Conservation (phyloP, 2,797 vertebrate genomes). For the Salmo trutta region DNA sequence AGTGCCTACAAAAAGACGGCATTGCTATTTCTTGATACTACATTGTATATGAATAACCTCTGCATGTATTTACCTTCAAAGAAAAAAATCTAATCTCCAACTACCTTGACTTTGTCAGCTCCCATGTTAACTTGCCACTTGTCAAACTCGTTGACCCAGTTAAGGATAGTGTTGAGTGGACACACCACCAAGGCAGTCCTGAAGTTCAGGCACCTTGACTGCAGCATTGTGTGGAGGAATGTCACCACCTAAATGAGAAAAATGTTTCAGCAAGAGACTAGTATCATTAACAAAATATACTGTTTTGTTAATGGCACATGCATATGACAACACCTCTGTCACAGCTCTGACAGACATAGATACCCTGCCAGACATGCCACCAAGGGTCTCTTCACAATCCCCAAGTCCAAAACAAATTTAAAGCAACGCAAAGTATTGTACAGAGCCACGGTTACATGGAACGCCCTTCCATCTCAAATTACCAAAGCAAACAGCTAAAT, state of each 20-base stretch:
- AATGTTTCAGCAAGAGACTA: neutral
- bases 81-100: neutral
- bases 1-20: too few species aligned
- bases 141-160: constrained; percentile 94
- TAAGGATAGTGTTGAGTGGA: constrained; percentile 94
- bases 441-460: too few species aligned
- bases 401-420: too few species aligned
- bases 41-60: neutral
- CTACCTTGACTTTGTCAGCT: constrained; percentile 84
- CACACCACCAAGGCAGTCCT: constrained; percentile 90
- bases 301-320: neutral
- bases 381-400: neutral
- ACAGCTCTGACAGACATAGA: too few species aligned
- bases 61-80: neutral
- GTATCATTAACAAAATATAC: neutral
- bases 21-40: too few species aligned
- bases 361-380: too few species aligned
- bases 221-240: constrained; percentile 92
- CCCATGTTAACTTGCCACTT: constrained; percentile 90
- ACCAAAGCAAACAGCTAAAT: too few species aligned
- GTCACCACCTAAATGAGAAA: constrained; percentile 82
- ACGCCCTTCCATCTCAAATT: too few species aligned
- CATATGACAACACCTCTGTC: neutral
- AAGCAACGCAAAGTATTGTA: too few species aligned
- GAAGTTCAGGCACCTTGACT: constrained; percentile 83